Evolutionary conservation across 1,140 invertebrate species (phyloP).

Genomic region (Drosophila kanapiae): DNA sequence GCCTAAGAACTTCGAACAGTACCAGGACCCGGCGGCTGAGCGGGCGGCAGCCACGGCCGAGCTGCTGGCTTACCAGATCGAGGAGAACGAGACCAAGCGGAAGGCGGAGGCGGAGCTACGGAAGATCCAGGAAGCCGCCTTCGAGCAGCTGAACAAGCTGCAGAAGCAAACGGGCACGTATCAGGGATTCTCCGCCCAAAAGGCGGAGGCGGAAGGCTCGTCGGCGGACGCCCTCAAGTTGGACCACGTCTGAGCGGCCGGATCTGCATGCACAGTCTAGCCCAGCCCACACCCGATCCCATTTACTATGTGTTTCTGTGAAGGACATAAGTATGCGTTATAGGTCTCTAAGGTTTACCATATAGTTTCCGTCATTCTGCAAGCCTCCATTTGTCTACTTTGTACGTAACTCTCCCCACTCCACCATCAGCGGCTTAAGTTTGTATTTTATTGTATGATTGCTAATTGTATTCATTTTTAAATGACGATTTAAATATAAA

Average conservation of each 20-base stretch:
- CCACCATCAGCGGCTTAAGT: constrained; percentile 23
- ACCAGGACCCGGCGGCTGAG: constrained; percentile 71
- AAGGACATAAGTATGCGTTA: constrained; percentile 48
- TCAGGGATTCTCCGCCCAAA: constrained; percentile 69
- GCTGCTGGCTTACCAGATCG: constrained; percentile 66
- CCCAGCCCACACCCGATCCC: neutral
- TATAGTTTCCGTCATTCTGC: constrained; percentile 33
- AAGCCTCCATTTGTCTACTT: constrained; percentile 16
- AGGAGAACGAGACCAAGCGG: constrained; percentile 74
- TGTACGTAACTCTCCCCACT: constrained; percentile 27
- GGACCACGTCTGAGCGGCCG: constrained; percentile 61
- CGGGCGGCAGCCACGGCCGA: constrained; percentile 72
- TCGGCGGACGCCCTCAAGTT: constrained; percentile 58
- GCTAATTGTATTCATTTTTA: constrained; percentile 25
- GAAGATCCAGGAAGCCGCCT: constrained; percentile 76
- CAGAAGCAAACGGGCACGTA: constrained; percentile 71
- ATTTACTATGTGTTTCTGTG: constrained; percentile 47
- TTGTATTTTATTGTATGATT: constrained; percentile 30
- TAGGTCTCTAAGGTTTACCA: constrained; percentile 40
- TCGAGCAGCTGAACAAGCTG: constrained; percentile 72
- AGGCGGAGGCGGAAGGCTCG: constrained; percentile 57
- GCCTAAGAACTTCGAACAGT: constrained; percentile 71
- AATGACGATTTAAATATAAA: constrained; percentile 29
- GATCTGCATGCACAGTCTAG: constrained; percentile 12
- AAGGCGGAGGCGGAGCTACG: constrained; percentile 72